phyloP scores from a whole-genome alignment of 92 coral and sea anemone genomes.

The Blastomussa wellsi region DNA sequence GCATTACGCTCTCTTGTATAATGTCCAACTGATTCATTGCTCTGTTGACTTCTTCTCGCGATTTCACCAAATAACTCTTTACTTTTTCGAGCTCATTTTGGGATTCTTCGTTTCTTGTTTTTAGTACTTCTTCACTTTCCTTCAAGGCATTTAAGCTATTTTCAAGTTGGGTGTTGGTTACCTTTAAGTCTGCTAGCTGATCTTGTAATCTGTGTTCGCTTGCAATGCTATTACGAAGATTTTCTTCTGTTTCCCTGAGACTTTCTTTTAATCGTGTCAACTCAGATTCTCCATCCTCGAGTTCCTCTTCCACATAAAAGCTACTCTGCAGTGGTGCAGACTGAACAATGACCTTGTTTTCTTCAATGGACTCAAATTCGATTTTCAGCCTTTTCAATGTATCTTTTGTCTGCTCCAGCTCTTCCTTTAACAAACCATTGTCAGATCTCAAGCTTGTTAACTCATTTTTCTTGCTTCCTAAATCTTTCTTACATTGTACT shows the following conservation, averaged over 20 bases:
- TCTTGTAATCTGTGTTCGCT: slow-evolving; percentile 14
- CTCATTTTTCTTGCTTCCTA: neutral
- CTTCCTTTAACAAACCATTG: slow-evolving; percentile 10
- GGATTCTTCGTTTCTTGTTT: neutral
- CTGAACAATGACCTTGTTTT: slow-evolving; percentile 10
- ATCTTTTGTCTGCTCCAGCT: slow-evolving; percentile 22
- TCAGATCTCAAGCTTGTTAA: slow-evolving; percentile 3
- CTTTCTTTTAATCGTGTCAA: slow-evolving; percentile 22
- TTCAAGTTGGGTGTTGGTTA: slow-evolving; percentile 1
- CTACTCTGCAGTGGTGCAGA: slow-evolving; percentile 13
- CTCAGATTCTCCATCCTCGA: slow-evolving; percentile 5
- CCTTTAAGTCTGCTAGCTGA: slow-evolving; percentile 1
- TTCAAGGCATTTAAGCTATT: neutral
- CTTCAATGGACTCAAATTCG: slow-evolving; percentile 27
- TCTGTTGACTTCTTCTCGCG: neutral
- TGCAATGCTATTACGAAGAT: slow-evolving; percentile 30
- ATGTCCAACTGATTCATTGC: neutral
- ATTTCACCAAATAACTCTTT: slow-evolving; percentile 4
- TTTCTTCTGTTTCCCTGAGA: slow-evolving; percentile 57
- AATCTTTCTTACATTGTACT: neutral
- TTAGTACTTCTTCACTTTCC: slow-evolving; percentile 4
- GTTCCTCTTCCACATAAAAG: slow-evolving; percentile 9
- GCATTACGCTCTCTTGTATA: neutral
- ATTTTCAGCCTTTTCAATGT: slow-evolving; percentile 19
- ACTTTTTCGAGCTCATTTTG: neutral